Conservation (phyloP, 2,113 vertebrate species). For the Pedetes capensis region DNA sequence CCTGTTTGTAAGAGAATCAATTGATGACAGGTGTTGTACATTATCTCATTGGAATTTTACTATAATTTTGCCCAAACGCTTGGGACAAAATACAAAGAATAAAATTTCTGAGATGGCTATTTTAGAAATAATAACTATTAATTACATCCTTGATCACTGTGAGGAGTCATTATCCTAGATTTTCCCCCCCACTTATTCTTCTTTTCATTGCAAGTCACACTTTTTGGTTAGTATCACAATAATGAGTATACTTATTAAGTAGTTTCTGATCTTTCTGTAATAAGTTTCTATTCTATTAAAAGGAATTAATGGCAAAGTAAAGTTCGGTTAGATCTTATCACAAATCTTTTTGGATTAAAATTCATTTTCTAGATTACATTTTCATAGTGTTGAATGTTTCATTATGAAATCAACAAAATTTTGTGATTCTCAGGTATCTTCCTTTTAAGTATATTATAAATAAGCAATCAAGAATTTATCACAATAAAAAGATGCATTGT, state of each 20-base stretch:
- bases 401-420: not conserved
- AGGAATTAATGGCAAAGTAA: not conserved
- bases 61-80: not conserved
- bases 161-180: not conserved
- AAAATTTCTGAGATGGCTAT: not conserved
- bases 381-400: not conserved
- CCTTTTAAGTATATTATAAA: not conserved
- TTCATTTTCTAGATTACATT: not conserved
- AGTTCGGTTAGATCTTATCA: constrained; percentile 1
- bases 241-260: not conserved
- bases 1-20: not conserved
- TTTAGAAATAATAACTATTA: constrained; percentile 1
- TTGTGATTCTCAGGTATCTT: not conserved
- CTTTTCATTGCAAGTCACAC: not conserved
- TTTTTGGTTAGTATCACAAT: constrained; percentile 28
- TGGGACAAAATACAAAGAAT: not conserved
- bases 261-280: not conserved
- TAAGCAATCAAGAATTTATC: not conserved
- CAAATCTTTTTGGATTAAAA: not conserved
- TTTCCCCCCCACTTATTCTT: not conserved
- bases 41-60: not conserved
- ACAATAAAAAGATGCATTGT: not conserved
- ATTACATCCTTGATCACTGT: not conserved
- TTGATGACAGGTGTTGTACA: not conserved
- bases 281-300: constrained; percentile 33